Evolutionary conservation across 2,888 invertebrate genomes (phyloP).

Genomic region (Synergus itoensis): DNA sequence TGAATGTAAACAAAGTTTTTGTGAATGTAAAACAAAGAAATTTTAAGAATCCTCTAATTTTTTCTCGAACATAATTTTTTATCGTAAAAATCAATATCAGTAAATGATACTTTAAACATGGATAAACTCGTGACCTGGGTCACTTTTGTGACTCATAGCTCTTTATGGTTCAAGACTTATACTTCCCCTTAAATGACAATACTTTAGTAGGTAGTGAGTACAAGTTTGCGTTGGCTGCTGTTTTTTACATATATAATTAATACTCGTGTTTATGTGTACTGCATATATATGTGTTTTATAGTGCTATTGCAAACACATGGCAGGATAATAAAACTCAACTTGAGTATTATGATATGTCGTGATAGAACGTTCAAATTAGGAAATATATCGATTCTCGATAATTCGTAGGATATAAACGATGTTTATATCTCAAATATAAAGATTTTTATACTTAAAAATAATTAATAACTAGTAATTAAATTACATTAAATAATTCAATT

Average conservation of each 20-base stretch:
- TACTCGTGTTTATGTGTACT: background rate
- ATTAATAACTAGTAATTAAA: background rate
- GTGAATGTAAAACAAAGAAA: too few species aligned
- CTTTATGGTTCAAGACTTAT: conserved; percentile 16
- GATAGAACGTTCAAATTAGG: background rate
- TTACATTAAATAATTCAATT: background rate
- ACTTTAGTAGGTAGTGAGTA: background rate
- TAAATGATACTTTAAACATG: too few species aligned
- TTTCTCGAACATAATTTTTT: too few species aligned
- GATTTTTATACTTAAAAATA: background rate
- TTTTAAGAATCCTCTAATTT: too few species aligned
- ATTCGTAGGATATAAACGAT: background rate
- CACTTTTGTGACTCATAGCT: background rate
- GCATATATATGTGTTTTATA: background rate
- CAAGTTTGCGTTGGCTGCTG: background rate
- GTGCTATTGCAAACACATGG: conserved; percentile 5
- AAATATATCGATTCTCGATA: conserved; percentile 11
- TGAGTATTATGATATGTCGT: background rate
- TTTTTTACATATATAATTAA: background rate
- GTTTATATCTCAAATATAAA: too few species aligned
- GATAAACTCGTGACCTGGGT: background rate
- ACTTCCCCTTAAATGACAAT: conserved; percentile 5
- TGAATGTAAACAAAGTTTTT: too few species aligned
- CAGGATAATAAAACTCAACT: background rate
- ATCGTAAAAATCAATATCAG: too few species aligned